These are phyloP conservation scores for Eristalis pertinax DNA, from an alignment of 2,888 invertebrate species.

Conservation along the genomic window DNA sequence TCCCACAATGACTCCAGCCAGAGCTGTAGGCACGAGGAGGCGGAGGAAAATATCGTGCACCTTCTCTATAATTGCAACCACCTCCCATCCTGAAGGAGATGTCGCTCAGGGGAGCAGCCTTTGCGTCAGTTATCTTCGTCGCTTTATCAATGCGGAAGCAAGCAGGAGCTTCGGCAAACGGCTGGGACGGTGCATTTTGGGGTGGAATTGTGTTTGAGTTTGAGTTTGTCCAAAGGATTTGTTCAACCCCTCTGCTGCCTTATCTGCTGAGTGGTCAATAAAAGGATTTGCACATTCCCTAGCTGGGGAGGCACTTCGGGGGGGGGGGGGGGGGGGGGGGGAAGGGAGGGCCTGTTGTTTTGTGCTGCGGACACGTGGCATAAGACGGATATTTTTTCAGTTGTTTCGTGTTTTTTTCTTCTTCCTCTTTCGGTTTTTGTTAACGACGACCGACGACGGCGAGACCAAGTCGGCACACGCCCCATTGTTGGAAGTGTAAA, in stretches of 20 bases:
- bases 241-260: constrained; percentile 11
- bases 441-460: constrained; percentile 13
- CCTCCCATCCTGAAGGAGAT: too few species aligned
- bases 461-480: constrained; percentile 51
- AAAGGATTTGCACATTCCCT: constrained; percentile 46
- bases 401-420: constrained; percentile 29
- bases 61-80: too few species aligned
- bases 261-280: constrained; percentile 46
- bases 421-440: constrained; percentile 1
- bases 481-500: constrained; percentile 67
- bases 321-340: constrained; percentile 15
- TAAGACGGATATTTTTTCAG: constrained; percentile 19
- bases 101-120: too few species aligned
- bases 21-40: too few species aligned
- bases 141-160: constrained; percentile 1
- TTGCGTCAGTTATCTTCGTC: too few species aligned
- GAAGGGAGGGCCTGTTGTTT: background rate
- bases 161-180: background rate
- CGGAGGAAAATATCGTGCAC: too few species aligned
- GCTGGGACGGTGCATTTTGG: background rate
- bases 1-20: too few species aligned
- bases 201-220: background rate
- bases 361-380: constrained; percentile 63
- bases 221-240: constrained; percentile 60
- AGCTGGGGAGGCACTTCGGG: constrained; percentile 16